Evolutionary conservation across 2,113 vertebrate species (phyloP).

Genomic region (Petaurus breviceps): DNA sequence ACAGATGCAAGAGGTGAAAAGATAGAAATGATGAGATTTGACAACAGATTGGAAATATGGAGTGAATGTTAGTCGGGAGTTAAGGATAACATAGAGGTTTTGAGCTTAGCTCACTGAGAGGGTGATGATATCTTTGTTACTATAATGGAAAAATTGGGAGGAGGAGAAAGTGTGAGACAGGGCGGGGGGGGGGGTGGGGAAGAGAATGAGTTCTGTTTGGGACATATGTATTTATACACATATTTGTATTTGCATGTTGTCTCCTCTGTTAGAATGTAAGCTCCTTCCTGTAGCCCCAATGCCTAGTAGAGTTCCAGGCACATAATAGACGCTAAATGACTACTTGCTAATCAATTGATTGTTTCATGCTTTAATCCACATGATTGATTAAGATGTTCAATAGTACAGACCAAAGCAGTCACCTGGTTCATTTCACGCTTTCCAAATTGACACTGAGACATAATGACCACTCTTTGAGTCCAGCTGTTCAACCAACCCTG

Average conservation of each 20-base stretch:
- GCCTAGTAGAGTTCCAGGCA: neutral
- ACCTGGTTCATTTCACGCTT: conserved; percentile 23
- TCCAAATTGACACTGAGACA: conserved; percentile 4
- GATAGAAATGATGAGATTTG: neutral
- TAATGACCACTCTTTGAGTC: neutral
- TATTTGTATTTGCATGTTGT: neutral
- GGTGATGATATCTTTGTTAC: neutral
- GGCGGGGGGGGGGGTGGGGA: too few relatives aligned
- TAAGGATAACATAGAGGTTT: neutral
- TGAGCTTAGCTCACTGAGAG: neutral
- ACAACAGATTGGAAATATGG: neutral
- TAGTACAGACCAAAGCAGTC: conserved; percentile 15
- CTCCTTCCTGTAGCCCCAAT: neutral
- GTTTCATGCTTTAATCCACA: neutral
- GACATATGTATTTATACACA: neutral
- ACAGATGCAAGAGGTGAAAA: neutral
- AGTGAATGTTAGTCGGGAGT: neutral
- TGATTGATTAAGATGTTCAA: neutral
- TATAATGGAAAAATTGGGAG: neutral
- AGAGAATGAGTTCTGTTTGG: neutral
- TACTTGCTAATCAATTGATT: neutral
- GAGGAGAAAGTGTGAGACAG: neutral
- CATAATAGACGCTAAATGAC: neutral
- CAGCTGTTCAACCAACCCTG: neutral
- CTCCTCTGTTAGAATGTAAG: neutral